phyloP scores from a whole-genome alignment of 2,888 invertebrate species.

The Argynnis bischoffii region DNA sequence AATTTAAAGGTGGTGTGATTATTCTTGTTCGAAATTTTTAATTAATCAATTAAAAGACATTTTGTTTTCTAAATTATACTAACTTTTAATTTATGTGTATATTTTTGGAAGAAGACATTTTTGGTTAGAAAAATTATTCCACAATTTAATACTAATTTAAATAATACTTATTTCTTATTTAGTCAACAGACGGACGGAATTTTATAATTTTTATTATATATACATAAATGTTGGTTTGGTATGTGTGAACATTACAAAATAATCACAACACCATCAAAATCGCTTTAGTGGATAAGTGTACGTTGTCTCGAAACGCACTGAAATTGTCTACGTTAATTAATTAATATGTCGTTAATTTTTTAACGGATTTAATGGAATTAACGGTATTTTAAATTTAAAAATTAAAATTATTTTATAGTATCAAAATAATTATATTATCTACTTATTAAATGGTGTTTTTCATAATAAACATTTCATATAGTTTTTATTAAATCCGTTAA shows the following conservation, averaged over 20 bases:
- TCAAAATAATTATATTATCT: neutral
- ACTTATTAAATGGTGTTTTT: neutral
- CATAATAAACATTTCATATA: neutral
- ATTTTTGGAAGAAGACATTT: too few species aligned
- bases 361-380: neutral
- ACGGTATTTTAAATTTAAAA: neutral
- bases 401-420: too few species aligned
- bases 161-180: too few species aligned
- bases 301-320: neutral
- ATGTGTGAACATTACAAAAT: conserved; percentile 5
- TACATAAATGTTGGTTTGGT: neutral
- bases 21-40: too few species aligned
- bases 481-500: conserved; percentile 2
- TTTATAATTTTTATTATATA: neutral
- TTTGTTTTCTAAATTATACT: too few species aligned
- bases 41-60: too few species aligned
- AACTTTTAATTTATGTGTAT: too few species aligned
- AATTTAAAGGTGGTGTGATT: too few species aligned
- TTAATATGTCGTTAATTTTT: neutral
- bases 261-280: conserved; percentile 9
- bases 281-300: neutral
- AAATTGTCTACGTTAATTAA: conserved; percentile 3
- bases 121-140: too few species aligned
- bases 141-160: too few species aligned
- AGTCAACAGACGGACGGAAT: neutral